These are phyloP conservation scores for Orthosia gracilis DNA, from an alignment of 2,888 invertebrate species.

Conservation along the genomic window DNA sequence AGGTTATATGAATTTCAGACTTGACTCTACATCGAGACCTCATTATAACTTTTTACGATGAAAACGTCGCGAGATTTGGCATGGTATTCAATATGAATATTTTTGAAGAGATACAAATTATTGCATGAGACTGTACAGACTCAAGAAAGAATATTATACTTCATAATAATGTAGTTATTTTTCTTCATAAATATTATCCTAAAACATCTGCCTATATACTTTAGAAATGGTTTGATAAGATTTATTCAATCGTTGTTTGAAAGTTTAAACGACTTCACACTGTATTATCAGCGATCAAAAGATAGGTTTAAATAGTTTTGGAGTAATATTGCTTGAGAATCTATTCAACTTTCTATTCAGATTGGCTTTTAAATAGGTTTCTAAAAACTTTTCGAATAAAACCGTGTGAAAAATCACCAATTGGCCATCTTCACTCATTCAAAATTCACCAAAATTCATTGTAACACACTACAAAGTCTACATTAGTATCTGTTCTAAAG, in stretches of 20 bases:
- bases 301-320: not conserved
- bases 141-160: no score
- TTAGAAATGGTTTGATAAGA: not conserved
- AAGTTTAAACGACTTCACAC: conserved; percentile 10
- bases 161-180: no score
- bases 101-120: not conserved
- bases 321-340: not conserved
- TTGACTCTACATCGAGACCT: conserved; percentile 9
- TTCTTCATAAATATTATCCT: no score
- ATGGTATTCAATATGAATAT: conserved; percentile 9
- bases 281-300: conserved; percentile 32
- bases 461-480: not conserved
- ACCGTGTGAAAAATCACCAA: conserved; percentile 30
- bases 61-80: conserved; percentile 4
- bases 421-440: conserved; percentile 66
- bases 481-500: not conserved
- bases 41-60: not conserved
- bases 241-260: conserved; percentile 23
- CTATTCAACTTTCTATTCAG: conserved; percentile 6
- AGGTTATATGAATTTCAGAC: conserved; percentile 9
- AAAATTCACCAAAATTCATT: conserved; percentile 50
- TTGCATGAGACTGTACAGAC: not conserved
- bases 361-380: conserved; percentile 29
- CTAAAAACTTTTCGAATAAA: not conserved
- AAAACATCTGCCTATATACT: no score